Conservation (phyloP, 1,140 invertebrate species). For the Maconellicoccus hirsutus region DNA sequence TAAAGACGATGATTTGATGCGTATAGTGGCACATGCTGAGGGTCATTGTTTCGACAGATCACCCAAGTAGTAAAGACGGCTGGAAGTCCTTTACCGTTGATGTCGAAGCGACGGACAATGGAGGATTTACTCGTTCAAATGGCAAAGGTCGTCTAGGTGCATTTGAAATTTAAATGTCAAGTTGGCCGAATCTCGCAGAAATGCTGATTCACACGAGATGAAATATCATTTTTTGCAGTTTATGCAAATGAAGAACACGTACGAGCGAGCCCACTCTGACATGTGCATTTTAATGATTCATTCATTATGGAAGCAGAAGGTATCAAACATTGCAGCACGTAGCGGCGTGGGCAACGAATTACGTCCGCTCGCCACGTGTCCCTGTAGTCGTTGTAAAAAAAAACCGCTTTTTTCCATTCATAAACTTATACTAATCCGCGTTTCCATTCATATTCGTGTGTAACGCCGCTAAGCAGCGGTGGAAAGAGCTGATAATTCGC, state of each 20-base stretch:
- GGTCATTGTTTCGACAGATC: slow-evolving; percentile 7
- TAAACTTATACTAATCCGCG: slow-evolving; percentile 1
- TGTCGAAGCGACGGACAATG: too few species aligned
- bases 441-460: neutral
- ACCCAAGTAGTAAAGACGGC: neutral
- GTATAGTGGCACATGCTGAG: neutral
- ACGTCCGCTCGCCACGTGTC: slow-evolving; percentile 1
- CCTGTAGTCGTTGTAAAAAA: neutral
- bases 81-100: neutral
- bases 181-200: neutral
- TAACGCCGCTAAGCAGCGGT: neutral
- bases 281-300: slow-evolving; percentile 9
- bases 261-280: slow-evolving; percentile 6
- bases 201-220: neutral
- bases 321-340: slow-evolving; percentile 3
- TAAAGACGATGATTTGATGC: neutral
- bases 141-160: neutral
- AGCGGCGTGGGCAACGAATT: neutral
- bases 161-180: neutral
- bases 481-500: neutral
- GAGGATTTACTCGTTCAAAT: too few species aligned
- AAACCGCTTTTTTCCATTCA: neutral
- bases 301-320: slow-evolving; percentile 7
- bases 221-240: neutral
- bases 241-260: slow-evolving; percentile 8